A percentile compares a stretch with the other conserved stretches of the same genome.
Evolutionary conservation across 2,797 vertebrate species (phyloP).

Genomic region (Acrossocheilus wenchowensis): DNA sequence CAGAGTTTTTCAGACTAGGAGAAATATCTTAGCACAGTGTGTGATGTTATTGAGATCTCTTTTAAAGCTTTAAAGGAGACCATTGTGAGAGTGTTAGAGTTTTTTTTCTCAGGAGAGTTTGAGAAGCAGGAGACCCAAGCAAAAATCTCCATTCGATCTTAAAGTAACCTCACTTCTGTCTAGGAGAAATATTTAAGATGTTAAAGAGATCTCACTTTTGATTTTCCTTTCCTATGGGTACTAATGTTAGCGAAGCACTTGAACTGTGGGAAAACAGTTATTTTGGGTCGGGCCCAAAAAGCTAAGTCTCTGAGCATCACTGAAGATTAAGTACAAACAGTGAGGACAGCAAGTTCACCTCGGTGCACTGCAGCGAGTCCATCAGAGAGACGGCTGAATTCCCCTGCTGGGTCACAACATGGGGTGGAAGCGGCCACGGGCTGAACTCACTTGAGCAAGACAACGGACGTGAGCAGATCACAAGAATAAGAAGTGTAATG

Average conservation of each 20-base stretch:
- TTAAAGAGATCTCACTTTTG: too few species aligned
- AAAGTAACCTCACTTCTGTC: too few species aligned
- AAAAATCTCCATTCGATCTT: too few species aligned
- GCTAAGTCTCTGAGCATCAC: slow-evolving; percentile 61
- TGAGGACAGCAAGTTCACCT: slow-evolving; percentile 35
- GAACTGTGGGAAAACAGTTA: slow-evolving; percentile 42
- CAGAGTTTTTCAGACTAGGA: too few species aligned
- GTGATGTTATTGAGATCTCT: too few species aligned
- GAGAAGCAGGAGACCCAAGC: too few species aligned
- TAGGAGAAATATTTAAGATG: too few species aligned
- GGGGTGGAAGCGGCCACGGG: slow-evolving; percentile 16
- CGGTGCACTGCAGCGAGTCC: slow-evolving; percentile 51
- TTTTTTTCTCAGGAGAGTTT: too few species aligned
- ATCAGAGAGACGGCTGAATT: slow-evolving; percentile 48
- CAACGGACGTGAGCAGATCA: slow-evolving; percentile 3
- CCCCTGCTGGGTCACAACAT: slow-evolving; percentile 31
- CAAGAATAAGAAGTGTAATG: not conserved
- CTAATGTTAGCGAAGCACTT: not conserved
- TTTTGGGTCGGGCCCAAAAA: slow-evolving; percentile 51
- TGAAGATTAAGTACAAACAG: slow-evolving; percentile 57
- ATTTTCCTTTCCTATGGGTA: too few species aligned
- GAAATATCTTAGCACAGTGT: too few species aligned
- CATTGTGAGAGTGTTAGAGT: too few species aligned
- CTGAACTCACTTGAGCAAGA: slow-evolving; percentile 23
- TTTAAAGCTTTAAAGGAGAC: too few species aligned